phyloP scores from a whole-genome alignment of 53 echinoderm and acorn worm species.

The Astropecten irregularis region DNA sequence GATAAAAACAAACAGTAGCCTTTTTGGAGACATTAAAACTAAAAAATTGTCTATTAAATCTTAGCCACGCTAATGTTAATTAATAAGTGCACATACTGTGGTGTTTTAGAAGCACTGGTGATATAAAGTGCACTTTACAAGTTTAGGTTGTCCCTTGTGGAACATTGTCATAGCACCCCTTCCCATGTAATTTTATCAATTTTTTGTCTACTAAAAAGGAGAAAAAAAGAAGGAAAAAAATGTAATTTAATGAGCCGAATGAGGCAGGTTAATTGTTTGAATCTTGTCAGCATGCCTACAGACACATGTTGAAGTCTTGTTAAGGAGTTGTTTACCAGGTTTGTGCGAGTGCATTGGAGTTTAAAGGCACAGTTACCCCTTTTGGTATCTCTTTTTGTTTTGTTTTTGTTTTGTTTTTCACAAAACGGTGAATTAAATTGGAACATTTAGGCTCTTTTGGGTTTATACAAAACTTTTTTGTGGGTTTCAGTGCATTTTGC shows the following conservation, averaged over 20 bases:
- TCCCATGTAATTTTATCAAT: neutral
- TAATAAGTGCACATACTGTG: conserved; percentile 21
- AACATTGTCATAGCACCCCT: neutral
- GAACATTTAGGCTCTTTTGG: too few species aligned
- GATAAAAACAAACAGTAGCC: neutral
- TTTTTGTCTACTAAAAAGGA: neutral
- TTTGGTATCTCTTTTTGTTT: too few species aligned
- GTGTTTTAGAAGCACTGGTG: conserved; percentile 36
- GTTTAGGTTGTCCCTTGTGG: neutral
- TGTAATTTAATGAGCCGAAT: neutral
- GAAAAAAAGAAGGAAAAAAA: neutral
- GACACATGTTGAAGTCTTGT: neutral
- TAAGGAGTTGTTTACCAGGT: neutral
- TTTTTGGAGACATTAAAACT: conserved; percentile 21
- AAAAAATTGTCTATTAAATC: conserved; percentile 8
- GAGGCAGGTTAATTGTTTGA: neutral
- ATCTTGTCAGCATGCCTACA: neutral
- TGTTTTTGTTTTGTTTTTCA: too few species aligned
- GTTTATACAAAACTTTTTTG: too few species aligned
- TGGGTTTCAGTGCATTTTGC: too few species aligned
- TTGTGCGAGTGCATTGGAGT: neutral
- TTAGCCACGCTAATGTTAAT: neutral
- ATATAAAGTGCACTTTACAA: conserved; percentile 25
- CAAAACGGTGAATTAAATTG: too few species aligned
- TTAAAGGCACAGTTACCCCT: conserved; percentile 34